phyloP scores from a whole-genome alignment of 2,797 vertebrate species.

The Acanthiza pusilla region DNA sequence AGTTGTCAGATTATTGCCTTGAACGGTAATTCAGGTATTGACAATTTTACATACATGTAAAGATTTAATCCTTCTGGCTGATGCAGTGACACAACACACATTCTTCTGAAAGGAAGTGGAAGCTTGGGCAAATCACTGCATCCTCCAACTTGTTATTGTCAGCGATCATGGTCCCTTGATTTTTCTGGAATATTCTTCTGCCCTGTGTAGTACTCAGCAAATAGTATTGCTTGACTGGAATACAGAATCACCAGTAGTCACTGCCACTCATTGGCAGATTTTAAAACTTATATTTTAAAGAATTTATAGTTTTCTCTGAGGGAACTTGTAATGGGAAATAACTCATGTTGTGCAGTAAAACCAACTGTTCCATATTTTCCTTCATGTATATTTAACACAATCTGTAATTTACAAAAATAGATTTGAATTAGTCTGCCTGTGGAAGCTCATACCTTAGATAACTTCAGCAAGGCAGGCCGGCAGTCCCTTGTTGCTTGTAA shows the following conservation, averaged over 20 bases:
- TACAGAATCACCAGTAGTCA: background rate
- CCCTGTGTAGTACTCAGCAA: background rate
- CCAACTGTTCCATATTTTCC: background rate
- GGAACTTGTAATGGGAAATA: background rate
- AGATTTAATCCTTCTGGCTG: background rate
- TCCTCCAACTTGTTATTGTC: background rate
- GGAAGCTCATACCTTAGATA: background rate
- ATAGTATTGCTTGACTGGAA: background rate
- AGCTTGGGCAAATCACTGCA: background rate
- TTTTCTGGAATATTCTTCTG: background rate
- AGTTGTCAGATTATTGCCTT: background rate
- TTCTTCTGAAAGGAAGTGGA: background rate
- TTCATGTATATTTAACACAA: conserved; percentile 36
- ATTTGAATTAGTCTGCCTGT: conserved; percentile 7
- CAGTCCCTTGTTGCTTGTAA: background rate
- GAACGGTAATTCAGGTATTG: background rate
- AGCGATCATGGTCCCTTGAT: background rate
- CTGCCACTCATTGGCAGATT: conserved; percentile 5
- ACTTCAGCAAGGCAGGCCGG: background rate
- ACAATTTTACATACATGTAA: background rate
- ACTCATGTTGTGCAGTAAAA: conserved; percentile 5
- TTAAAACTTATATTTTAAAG: background rate
- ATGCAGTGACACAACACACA: background rate
- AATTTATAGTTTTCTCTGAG: background rate
- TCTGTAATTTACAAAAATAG: conserved; percentile 35